These are phyloP conservation scores for Scylla paramamosain DNA, from an alignment of 1,140 invertebrate genomes.

Conservation along the genomic window DNA sequence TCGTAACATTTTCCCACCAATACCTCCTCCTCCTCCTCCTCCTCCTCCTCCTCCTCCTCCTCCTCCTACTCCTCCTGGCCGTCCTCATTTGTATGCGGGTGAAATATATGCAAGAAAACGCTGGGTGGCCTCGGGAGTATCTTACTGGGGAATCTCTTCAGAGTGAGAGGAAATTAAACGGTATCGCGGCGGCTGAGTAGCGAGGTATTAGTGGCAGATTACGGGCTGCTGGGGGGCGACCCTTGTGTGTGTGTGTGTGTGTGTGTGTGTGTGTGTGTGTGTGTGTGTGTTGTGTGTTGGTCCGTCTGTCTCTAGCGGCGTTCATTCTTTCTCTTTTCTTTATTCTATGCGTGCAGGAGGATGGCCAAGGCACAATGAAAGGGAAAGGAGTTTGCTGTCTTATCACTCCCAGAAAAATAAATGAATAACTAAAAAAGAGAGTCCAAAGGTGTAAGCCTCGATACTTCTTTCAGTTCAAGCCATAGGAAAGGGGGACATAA, in stretches of 20 bases:
- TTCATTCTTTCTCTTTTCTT: too few relatives aligned
- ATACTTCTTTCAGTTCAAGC: too few relatives aligned
- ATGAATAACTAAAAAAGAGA: too few relatives aligned
- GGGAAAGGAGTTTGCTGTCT: too few relatives aligned
- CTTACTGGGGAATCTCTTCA: conserved; percentile 45
- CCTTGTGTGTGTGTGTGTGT: neutral
- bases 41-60: neutral
- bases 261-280: neutral
- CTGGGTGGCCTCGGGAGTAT: conserved; percentile 23
- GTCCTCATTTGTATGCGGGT: conserved; percentile 65
- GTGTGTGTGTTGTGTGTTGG: too few relatives aligned
- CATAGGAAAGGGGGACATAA: too few relatives aligned
- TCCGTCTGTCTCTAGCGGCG: neutral
- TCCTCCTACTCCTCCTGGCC: conserved; percentile 4
- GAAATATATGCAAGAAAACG: conserved; percentile 58
- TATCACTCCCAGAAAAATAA: too few relatives aligned
- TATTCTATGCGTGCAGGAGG: too few relatives aligned
- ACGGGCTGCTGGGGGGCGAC: neutral
- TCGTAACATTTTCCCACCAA: neutral
- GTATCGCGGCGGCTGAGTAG: conserved; percentile 23
- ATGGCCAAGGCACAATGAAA: too few relatives aligned
- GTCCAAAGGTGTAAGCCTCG: too few relatives aligned
- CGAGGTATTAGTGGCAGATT: neutral
- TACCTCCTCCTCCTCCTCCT: neutral
- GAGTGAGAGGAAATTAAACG: conserved; percentile 63